Evolutionary conservation across 2,797 vertebrate species (phyloP).

Genomic region (Crotalus adamanteus): DNA sequence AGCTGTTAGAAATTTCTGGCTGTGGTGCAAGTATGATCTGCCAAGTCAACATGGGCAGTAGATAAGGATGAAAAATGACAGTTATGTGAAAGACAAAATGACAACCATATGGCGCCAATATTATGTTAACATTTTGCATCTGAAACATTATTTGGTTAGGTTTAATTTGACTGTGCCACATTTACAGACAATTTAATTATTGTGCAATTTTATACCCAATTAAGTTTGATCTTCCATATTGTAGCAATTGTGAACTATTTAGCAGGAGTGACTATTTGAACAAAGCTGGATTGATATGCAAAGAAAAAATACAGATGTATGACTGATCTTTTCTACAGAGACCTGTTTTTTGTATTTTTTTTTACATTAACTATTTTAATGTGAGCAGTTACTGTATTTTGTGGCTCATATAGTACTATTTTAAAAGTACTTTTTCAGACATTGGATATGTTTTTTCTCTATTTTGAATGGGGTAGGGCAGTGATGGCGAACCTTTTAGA

Average conservation of each 20-base stretch:
- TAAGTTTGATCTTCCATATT: constrained; percentile 56
- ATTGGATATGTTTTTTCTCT: neutral
- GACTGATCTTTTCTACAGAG: constrained; percentile 37
- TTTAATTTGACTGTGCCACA: constrained; percentile 55
- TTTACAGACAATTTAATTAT: constrained; percentile 59
- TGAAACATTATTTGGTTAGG: constrained; percentile 40
- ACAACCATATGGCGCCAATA: constrained; percentile 62
- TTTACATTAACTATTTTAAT: neutral
- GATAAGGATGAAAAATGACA: constrained; percentile 65
- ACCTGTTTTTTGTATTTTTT: constrained; percentile 1
- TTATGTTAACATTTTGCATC: constrained; percentile 63
- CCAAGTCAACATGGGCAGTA: constrained; percentile 55
- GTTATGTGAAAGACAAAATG: constrained; percentile 62
- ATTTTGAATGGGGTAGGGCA: neutral
- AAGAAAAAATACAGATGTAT: constrained; percentile 31
- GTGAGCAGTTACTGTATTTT: neutral
- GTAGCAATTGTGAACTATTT: constrained; percentile 50
- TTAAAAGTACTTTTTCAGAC: constrained; percentile 1
- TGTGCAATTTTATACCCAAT: constrained; percentile 55
- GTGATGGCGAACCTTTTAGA: too few relatives aligned
- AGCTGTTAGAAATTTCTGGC: constrained; percentile 64
- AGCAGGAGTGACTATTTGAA: constrained; percentile 31
- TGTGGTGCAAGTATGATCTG: constrained; percentile 51
- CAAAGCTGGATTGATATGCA: constrained; percentile 43
- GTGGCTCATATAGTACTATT: neutral